phyloP scores from a whole-genome alignment of 2,797 vertebrate genomes.

The Coregonus ussuriensis region DNA sequence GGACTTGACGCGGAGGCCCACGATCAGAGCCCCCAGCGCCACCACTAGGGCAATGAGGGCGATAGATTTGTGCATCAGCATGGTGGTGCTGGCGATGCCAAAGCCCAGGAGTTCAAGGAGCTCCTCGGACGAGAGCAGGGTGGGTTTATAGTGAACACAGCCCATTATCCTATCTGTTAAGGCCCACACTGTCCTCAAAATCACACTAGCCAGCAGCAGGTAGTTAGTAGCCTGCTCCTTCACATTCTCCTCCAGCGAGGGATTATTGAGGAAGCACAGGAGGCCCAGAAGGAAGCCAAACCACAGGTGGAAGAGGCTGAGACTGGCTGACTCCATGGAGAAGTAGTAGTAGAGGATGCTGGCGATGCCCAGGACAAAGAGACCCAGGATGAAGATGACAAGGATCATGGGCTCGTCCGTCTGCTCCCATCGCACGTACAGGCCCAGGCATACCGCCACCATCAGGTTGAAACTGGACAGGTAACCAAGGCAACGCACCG shows the following conservation, averaged over 20 bases:
- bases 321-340: constrained; percentile 93
- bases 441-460: constrained; percentile 92
- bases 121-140: constrained; percentile 85
- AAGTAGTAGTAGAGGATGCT: constrained; percentile 98
- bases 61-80: constrained; percentile 84
- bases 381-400: constrained; percentile 95
- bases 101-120: constrained; percentile 94
- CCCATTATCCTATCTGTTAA: constrained; percentile 88
- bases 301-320: constrained; percentile 95
- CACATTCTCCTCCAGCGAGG: constrained; percentile 81
- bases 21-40: constrained; percentile 87
- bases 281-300: constrained; percentile 96
- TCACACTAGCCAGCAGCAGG: constrained; percentile 85
- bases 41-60: constrained; percentile 86
- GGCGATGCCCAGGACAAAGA: constrained; percentile 94
- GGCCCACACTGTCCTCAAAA: constrained; percentile 83
- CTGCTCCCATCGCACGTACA: constrained; percentile 96
- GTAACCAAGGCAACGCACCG: constrained; percentile 90
- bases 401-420: constrained; percentile 87
- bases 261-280: constrained; percentile 91
- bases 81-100: constrained; percentile 89
- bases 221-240: constrained; percentile 93
- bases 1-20: constrained; percentile 95
- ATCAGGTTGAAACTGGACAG: constrained; percentile 89
- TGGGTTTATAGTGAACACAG: constrained; percentile 81